These are phyloP conservation scores for Monomorium pharaonis DNA, from an alignment of 1,140 invertebrate genomes.

Conservation along the genomic window DNA sequence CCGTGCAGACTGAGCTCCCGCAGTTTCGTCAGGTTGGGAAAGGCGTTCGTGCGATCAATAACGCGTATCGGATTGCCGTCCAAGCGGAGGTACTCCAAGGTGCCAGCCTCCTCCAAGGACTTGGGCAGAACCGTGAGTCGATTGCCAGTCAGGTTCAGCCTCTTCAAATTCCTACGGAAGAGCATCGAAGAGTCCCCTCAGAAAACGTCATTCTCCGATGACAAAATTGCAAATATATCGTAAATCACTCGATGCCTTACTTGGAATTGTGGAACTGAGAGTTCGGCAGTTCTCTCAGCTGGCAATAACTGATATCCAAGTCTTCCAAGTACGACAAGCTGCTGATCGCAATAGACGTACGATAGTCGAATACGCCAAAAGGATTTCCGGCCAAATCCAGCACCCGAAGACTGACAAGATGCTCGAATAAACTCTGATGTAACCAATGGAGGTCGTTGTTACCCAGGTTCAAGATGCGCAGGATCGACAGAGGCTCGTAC, in stretches of 20 bases:
- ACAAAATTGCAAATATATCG: neutral
- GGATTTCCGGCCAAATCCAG: slow-evolving; percentile 90
- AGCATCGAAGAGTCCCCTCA: neutral
- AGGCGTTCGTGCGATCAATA: slow-evolving; percentile 84
- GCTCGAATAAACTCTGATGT: slow-evolving; percentile 90
- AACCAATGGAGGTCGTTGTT: slow-evolving; percentile 89
- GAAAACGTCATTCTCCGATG: neutral
- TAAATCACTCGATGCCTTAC: slow-evolving; percentile 15
- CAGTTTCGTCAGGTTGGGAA: slow-evolving; percentile 87
- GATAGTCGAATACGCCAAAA: slow-evolving; percentile 87
- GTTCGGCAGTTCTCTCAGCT: slow-evolving; percentile 87
- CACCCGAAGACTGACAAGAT: slow-evolving; percentile 87
- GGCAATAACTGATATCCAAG: slow-evolving; percentile 89
- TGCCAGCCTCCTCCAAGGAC: slow-evolving; percentile 86
- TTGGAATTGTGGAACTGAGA: slow-evolving; percentile 86
- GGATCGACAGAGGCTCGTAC: slow-evolving; percentile 87
- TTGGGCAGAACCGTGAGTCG: slow-evolving; percentile 87
- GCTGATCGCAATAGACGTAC: slow-evolving; percentile 87
- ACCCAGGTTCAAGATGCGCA: slow-evolving; percentile 88
- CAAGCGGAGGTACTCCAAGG: slow-evolving; percentile 87
- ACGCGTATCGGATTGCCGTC: slow-evolving; percentile 89
- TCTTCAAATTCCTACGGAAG: slow-evolving; percentile 85
- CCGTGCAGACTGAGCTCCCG: slow-evolving; percentile 88
- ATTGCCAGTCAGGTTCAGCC: slow-evolving; percentile 90
- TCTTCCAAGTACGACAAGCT: slow-evolving; percentile 88